Evolutionary conservation across 2,888 invertebrate species (phyloP).

Genomic region (Diaperis boleti): DNA sequence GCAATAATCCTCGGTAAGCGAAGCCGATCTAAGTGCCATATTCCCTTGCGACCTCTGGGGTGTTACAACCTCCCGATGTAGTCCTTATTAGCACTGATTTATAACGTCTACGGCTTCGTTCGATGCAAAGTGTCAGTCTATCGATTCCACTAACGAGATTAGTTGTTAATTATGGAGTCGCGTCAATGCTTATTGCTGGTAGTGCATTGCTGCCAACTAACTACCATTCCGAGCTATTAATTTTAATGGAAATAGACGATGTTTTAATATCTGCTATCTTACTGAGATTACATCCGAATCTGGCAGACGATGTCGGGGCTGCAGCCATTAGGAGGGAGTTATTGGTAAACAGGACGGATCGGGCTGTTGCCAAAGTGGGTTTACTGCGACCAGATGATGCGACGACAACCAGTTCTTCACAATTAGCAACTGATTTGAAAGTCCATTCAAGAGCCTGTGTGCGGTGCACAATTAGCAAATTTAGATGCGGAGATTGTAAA

Average conservation of each 20-base stretch:
- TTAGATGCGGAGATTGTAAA: no score
- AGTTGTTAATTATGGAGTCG: slow-evolving; percentile 46
- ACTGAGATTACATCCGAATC: slow-evolving; percentile 25
- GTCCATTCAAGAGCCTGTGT: no score
- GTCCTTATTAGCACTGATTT: slow-evolving; percentile 41
- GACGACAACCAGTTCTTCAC: no score
- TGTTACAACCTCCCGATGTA: slow-evolving; percentile 30
- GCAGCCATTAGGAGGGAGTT: no score
- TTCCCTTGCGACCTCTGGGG: slow-evolving; percentile 8
- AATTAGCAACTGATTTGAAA: no score
- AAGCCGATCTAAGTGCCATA: slow-evolving; percentile 20
- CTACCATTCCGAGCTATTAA: slow-evolving; percentile 41
- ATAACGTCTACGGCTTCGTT: slow-evolving; percentile 38
- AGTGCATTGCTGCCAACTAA: slow-evolving; percentile 35
- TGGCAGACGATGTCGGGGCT: no score
- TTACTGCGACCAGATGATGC: no score
- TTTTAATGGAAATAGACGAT: slow-evolving; percentile 41
- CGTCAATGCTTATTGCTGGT: slow-evolving; percentile 39
- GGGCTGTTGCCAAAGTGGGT: no score
- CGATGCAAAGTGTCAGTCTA: slow-evolving; percentile 43
- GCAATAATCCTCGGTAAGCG: slow-evolving; percentile 23
- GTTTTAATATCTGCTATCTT: slow-evolving; percentile 39
- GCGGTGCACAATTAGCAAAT: no score
- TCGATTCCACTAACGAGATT: slow-evolving; percentile 45
- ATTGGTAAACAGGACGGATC: no score